Percentiles rank a stretch among this genome's conserved stretches.
Evolutionary conservation across 2,113 vertebrate genomes (phyloP).

Genomic region (Spea multiplicata): DNA sequence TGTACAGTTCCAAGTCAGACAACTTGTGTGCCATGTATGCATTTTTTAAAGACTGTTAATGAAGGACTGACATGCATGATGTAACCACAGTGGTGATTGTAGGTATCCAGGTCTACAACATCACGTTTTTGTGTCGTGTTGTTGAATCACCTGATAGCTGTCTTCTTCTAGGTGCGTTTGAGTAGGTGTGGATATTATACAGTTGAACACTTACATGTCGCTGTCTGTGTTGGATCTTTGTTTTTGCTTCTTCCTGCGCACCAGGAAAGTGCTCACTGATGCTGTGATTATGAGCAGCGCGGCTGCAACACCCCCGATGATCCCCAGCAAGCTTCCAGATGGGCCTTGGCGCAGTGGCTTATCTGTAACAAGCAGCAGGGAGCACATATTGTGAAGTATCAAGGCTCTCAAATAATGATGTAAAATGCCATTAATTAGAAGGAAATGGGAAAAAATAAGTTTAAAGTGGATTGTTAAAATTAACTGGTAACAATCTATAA

Average conservation of each 20-base stretch:
- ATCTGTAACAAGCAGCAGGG: constrained; percentile 68
- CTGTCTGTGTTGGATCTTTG: constrained; percentile 64
- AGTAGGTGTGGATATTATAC: not conserved
- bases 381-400: not conserved
- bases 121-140: no score
- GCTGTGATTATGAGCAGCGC: constrained; percentile 71
- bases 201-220: constrained; percentile 74
- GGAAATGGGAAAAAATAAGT: no score
- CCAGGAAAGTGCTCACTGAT: constrained; percentile 73
- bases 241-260: constrained; percentile 78
- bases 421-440: not conserved
- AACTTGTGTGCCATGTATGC: no score
- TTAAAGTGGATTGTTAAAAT: no score
- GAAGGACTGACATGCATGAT: no score
- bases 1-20: no score
- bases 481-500: no score
- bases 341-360: constrained; percentile 77
- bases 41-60: no score
- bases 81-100: no score
- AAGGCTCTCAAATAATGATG: not conserved
- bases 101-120: no score
- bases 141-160: no score
- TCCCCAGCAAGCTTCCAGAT: constrained; percentile 72
- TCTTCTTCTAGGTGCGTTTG: no score
- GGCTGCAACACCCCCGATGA: constrained; percentile 77